phyloP scores from a whole-genome alignment of 2,113 vertebrate genomes.

The Neolamprologus brichardi region DNA sequence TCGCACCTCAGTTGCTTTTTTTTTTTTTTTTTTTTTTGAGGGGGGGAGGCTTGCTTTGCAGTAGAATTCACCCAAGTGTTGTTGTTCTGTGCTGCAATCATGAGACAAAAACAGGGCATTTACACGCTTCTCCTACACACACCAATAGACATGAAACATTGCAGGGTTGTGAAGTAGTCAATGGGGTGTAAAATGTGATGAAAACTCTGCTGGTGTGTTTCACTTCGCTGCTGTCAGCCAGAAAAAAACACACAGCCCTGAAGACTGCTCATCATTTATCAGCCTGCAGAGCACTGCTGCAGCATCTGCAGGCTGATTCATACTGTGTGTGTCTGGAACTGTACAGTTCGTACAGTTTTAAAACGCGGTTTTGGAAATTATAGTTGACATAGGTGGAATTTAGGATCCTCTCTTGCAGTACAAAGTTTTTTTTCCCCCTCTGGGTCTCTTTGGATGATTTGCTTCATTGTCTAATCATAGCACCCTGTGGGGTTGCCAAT shows the following conservation, averaged over 20 bases:
- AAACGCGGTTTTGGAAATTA: background rate
- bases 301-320: background rate
- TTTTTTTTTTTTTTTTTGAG: background rate
- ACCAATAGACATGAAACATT: conserved; percentile 3
- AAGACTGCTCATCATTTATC: conserved; percentile 22
- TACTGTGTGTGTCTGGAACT: background rate
- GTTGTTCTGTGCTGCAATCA: conserved; percentile 3
- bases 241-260: background rate
- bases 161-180: conserved; percentile 12
- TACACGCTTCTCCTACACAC: background rate
- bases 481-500: background rate
- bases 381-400: background rate
- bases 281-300: background rate
- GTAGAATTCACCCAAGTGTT: conserved; percentile 15
- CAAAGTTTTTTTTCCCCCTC: background rate
- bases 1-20: background rate
- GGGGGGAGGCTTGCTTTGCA: background rate
- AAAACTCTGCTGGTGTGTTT: conserved; percentile 13
- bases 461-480: background rate
- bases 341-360: background rate
- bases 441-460: background rate
- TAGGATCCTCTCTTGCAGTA: background rate
- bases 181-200: conserved; percentile 43
- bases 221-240: background rate
- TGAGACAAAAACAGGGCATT: conserved; percentile 1